Percentiles rank a stretch among this genome's conserved stretches.
Evolutionary conservation across 2,888 invertebrate species (phyloP).

Genomic region (Nomada fabriciana): DNA sequence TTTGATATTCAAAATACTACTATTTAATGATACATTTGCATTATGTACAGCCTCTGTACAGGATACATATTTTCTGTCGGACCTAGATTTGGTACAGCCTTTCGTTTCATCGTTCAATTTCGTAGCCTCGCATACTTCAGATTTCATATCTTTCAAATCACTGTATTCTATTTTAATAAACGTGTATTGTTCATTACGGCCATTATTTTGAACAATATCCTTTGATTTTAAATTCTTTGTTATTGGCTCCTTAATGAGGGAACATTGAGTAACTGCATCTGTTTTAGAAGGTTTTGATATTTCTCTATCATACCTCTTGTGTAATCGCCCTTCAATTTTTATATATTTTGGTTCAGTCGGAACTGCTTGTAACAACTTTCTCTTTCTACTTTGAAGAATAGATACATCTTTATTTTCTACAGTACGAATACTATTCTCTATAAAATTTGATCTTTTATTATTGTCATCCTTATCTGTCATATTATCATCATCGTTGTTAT

Average conservation of each 20-base stretch:
- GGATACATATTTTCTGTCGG: slow-evolving; percentile 6
- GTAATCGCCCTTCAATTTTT: background rate
- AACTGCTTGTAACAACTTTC: slow-evolving; percentile 23
- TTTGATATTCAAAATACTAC: slow-evolving; percentile 4
- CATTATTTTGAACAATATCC: slow-evolving; percentile 5
- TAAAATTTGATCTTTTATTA: slow-evolving; percentile 24
- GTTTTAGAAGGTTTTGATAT: slow-evolving; percentile 45
- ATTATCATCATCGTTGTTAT: slow-evolving; percentile 2
- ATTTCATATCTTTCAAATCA: slow-evolving; percentile 41
- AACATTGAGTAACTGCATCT: slow-evolving; percentile 77
- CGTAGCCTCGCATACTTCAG: slow-evolving; percentile 25
- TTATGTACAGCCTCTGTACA: slow-evolving; percentile 10
- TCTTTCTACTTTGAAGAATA: slow-evolving; percentile 21
- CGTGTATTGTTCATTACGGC: slow-evolving; percentile 42
- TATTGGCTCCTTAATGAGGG: slow-evolving; percentile 58
- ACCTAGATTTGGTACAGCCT: background rate
- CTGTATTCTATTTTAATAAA: slow-evolving; percentile 54
- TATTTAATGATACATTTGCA: slow-evolving; percentile 4
- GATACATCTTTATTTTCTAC: background rate
- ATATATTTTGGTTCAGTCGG: slow-evolving; percentile 9
- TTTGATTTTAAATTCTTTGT: slow-evolving; percentile 19
- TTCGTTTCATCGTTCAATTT: slow-evolving; percentile 34
- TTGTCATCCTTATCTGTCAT: background rate
- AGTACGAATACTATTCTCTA: background rate
- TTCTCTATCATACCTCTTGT: background rate